Percentiles rank a stretch among this genome's conserved stretches.
phyloP scores from a whole-genome alignment of 2,888 invertebrate species.

The Apoda limacodes region DNA sequence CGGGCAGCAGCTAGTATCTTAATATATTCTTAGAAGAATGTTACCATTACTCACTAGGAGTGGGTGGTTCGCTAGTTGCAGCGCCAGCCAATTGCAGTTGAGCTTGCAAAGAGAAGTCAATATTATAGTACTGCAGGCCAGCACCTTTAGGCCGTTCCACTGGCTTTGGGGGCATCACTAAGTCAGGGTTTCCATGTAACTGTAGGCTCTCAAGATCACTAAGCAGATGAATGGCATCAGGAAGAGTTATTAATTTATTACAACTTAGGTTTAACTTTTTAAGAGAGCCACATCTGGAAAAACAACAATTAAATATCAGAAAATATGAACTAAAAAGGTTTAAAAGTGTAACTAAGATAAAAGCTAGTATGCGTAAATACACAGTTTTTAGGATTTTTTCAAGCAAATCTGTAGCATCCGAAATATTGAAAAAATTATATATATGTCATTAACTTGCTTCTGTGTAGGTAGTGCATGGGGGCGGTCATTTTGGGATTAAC shows the following conservation, averaged over 20 bases:
- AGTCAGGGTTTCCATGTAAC: slow-evolving; percentile 91
- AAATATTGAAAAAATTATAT: too few relatives aligned
- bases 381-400: too few relatives aligned
- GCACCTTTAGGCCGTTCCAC: slow-evolving; percentile 81
- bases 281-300: slow-evolving; percentile 92
- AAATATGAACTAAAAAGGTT: too few relatives aligned
- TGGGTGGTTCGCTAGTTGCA: slow-evolving; percentile 78
- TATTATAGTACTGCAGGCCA: slow-evolving; percentile 95
- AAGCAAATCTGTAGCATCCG: too few relatives aligned
- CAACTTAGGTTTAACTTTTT: slow-evolving; percentile 94
- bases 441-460: too few relatives aligned
- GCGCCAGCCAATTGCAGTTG: slow-evolving; percentile 94
- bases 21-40: too few relatives aligned
- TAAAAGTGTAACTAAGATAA: too few relatives aligned
- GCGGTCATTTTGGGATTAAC: too few relatives aligned
- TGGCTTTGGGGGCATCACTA: slow-evolving; percentile 96
- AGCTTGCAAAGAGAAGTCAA: slow-evolving; percentile 97
- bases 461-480: too few relatives aligned
- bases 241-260: slow-evolving; percentile 94
- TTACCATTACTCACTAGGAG: slow-evolving; percentile 79
- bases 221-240: slow-evolving; percentile 96
- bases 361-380: too few relatives aligned
- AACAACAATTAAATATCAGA: too few relatives aligned
- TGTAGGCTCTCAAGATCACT: slow-evolving; percentile 91
- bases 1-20: too few relatives aligned